Conservation (phyloP, 1,140 invertebrate species). For the Himalopsyche phryganea region DNA sequence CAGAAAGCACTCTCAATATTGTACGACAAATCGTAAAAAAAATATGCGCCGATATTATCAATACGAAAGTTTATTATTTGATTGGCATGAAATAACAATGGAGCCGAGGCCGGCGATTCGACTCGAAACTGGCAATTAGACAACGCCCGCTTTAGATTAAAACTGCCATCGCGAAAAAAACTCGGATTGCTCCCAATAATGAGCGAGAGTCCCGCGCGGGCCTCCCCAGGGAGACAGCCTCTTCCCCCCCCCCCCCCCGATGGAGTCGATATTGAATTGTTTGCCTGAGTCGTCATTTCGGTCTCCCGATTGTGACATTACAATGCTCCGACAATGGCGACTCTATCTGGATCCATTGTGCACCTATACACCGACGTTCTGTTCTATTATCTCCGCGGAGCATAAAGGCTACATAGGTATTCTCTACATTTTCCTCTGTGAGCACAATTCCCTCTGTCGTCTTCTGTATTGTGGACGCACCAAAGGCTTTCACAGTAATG, state of each 20-base stretch:
- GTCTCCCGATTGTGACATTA: slow-evolving; percentile 32
- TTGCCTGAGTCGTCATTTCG: slow-evolving; percentile 34
- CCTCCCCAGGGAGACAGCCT: background rate
- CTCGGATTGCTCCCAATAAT: slow-evolving; percentile 31
- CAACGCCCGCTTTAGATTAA: slow-evolving; percentile 24
- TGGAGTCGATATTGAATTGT: slow-evolving; percentile 32
- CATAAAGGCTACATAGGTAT: slow-evolving; percentile 34
- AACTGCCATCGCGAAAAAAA: slow-evolving; percentile 28
- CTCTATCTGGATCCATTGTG: slow-evolving; percentile 33
- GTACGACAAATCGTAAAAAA: background rate
- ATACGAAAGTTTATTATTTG: no score
- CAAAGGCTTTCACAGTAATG: slow-evolving; percentile 34
- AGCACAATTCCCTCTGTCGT: slow-evolving; percentile 14
- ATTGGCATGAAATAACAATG: background rate
- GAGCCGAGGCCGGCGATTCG: background rate
- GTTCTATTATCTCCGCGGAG: slow-evolving; percentile 31
- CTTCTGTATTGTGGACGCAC: slow-evolving; percentile 20
- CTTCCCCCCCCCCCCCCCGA: background rate
- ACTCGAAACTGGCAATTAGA: slow-evolving; percentile 23
- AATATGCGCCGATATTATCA: no score
- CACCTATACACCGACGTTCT: slow-evolving; percentile 31
- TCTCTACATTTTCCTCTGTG: slow-evolving; percentile 14
- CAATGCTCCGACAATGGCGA: slow-evolving; percentile 32
- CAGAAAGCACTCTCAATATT: background rate
- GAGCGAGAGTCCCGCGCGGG: slow-evolving; percentile 3